Evolutionary conservation across 2,888 invertebrate species (phyloP).

Genomic region (Busseola fusca): DNA sequence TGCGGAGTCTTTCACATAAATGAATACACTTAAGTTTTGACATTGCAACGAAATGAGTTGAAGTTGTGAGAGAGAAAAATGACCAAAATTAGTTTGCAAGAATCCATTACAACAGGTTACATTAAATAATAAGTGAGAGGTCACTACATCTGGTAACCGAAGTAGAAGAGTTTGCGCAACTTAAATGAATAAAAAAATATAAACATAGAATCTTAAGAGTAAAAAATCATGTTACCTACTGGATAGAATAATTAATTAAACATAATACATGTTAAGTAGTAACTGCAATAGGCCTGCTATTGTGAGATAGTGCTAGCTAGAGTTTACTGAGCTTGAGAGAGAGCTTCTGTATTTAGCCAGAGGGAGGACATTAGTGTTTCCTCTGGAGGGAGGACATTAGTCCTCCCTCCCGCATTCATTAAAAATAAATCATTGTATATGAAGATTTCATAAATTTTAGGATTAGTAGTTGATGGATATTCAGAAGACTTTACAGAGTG

Average conservation of each 20-base stretch:
- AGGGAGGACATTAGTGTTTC: too few species aligned
- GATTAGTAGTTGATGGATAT: too few species aligned
- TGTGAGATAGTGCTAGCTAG: conserved; percentile 20
- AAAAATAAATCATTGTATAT: not conserved
- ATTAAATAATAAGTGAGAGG: not conserved
- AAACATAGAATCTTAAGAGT: conserved; percentile 13
- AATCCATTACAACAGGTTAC: not conserved
- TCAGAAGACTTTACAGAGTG: not conserved
- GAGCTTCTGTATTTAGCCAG: not conserved
- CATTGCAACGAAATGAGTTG: too few species aligned
- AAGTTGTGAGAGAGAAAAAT: too few species aligned
- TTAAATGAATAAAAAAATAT: conserved; percentile 37
- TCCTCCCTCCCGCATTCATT: not conserved
- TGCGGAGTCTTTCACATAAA: not conserved
- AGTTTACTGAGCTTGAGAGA: conserved; percentile 29
- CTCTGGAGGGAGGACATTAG: not conserved
- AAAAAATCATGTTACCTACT: conserved; percentile 27
- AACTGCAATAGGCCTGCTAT: conserved; percentile 49
- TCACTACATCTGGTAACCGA: conserved; percentile 13
- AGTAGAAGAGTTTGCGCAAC: conserved; percentile 27
- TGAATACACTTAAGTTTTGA: not conserved
- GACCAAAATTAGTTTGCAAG: not conserved
- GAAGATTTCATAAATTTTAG: too few species aligned
- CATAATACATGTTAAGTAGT: conserved; percentile 13
- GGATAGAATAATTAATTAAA: conserved; percentile 28